Percentiles rank a stretch among this genome's conserved stretches.
These are phyloP conservation scores for Indicator indicator DNA, from an alignment of 2,113 vertebrate genomes.

Conservation along the genomic window DNA sequence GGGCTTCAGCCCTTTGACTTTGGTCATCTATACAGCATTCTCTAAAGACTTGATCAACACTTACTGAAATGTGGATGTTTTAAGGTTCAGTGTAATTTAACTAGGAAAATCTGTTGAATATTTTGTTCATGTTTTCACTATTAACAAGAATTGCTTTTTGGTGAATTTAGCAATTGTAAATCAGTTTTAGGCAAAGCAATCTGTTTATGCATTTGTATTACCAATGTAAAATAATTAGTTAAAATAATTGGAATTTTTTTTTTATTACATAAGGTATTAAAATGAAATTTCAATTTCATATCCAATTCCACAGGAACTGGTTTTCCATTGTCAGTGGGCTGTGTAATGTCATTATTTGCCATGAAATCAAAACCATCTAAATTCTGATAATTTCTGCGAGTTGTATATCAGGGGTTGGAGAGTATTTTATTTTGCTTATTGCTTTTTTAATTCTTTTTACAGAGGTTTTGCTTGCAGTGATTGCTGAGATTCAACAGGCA, in stretches of 20 bases:
- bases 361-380: neutral
- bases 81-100: neutral
- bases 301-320: neutral
- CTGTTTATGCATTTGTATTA: neutral
- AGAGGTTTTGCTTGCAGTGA: neutral
- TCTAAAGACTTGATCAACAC: neutral
- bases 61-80: neutral
- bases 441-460: neutral
- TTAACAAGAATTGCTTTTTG: neutral
- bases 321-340: neutral
- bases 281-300: neutral
- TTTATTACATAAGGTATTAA: neutral
- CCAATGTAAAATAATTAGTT: too few species aligned
- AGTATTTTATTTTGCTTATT: neutral
- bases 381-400: neutral
- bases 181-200: neutral
- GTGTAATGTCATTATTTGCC: neutral
- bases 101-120: neutral
- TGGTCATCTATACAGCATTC: neutral
- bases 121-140: neutral
- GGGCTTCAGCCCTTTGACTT: neutral
- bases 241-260: neutral
- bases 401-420: neutral
- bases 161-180: neutral
- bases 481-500: neutral